Evolutionary conservation across 2,113 vertebrate species (phyloP), one percentile per base, ranked within the genome.

Genomic region (Ascaphus truei): DNA sequence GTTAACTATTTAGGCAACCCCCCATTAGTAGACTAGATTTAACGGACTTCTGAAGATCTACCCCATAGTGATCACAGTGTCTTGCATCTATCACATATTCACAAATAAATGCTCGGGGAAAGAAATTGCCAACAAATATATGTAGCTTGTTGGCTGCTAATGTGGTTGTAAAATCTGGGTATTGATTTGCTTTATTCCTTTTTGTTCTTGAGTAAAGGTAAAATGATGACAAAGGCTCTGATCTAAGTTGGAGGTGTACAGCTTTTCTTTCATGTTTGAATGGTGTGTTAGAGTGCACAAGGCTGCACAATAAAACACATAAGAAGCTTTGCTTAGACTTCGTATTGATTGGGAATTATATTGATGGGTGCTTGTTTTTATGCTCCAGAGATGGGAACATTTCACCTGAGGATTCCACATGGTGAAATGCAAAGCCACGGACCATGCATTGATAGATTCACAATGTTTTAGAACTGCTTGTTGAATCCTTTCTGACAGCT

Each of bases 291-390:
- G 13, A 27, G 23, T 37, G 66, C 56, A 60, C 43, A 37, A n/a
- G 34, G 66, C 56, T 59, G 60, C 55, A 68, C 43, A 69, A 69
- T 51, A 58, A 69, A 45, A 60, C 66, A 69, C 66, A 43, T 39
- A 58, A 51, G 56, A 69, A 58, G 56, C 66, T 69, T 60, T 69
- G 45, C 66, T 60, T 39, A 23, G 43, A 29, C 45, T 39, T 50
- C 30, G 8, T 69, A 69, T 69, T 60, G 66, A 69, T 69, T 69
- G 66, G 55, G 66, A 69, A 69, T 69, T 69, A 69, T 69, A 69
- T 59, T 69, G 66, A 69, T 60, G 43, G 30, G 23, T 50, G 45
- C 55, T 41, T 69, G 60, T 69, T 69, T 69, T 69, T 69, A 60
- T 9, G 39, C 66, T 51, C 45, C 13, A 22, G 43, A 51, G 66